Evolutionary conservation across 2,888 invertebrate species (phyloP).

Genomic region (Cerceris ruficornis): DNA sequence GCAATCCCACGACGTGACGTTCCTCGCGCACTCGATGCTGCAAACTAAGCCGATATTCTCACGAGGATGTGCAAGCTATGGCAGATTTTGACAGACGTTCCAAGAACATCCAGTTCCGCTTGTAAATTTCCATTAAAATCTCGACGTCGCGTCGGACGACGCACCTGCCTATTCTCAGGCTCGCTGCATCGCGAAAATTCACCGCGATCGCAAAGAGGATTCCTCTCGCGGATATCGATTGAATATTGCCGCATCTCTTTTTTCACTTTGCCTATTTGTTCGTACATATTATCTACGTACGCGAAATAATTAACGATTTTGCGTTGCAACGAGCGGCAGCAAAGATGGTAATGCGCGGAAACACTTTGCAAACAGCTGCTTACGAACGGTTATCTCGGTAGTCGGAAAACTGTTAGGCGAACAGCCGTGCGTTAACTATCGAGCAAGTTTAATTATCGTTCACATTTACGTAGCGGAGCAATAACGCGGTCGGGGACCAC

Average conservation of each 20-base stretch:
- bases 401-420: slow-evolving; percentile 42
- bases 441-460: slow-evolving; percentile 60
- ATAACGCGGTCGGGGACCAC: slow-evolving; percentile 8
- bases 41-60: no score
- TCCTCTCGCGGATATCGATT: no score
- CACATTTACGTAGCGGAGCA: slow-evolving; percentile 6
- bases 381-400: slow-evolving; percentile 53
- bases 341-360: neutral
- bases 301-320: slow-evolving; percentile 42
- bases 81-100: slow-evolving; percentile 26
- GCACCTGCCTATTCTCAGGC: slow-evolving; percentile 13
- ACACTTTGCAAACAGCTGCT: slow-evolving; percentile 42
- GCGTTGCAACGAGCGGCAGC: no score
- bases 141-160: slow-evolving; percentile 20
- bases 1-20: no score
- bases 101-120: slow-evolving; percentile 3
- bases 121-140: slow-evolving; percentile 58
- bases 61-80: no score
- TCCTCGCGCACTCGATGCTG: no score
- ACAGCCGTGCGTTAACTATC: slow-evolving; percentile 47
- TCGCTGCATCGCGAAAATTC: slow-evolving; percentile 34
- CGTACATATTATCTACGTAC: no score
- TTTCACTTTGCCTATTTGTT: no score
- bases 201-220: slow-evolving; percentile 11
- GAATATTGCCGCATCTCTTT: no score